These are phyloP conservation scores for Tinea semifulvella DNA, from an alignment of 2,888 invertebrate genomes.

Conservation along the genomic window DNA sequence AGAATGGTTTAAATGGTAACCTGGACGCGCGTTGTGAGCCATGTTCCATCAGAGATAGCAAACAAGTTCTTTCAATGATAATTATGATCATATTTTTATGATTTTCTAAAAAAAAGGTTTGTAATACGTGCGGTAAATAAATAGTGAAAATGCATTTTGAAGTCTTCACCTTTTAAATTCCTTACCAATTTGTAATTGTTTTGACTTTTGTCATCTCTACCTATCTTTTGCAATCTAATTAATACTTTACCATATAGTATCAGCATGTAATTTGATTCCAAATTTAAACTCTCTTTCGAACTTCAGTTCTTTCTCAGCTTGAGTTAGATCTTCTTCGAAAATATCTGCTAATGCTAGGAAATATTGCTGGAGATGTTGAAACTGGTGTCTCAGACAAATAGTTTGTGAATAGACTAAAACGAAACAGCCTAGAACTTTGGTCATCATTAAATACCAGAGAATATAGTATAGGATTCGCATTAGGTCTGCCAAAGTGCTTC, in stretches of 20 bases:
- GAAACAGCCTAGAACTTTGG: neutral
- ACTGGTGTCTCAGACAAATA: slow-evolving; percentile 1
- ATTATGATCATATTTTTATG: no score
- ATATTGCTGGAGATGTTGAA: slow-evolving; percentile 2
- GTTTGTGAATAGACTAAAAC: slow-evolving; percentile 6
- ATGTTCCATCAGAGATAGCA: no score
- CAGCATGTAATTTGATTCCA: slow-evolving; percentile 9
- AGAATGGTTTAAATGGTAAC: no score
- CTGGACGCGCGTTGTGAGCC: no score
- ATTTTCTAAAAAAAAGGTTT: no score
- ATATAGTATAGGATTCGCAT: neutral
- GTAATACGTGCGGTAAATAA: no score
- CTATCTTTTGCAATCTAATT: no score
- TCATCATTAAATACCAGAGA: slow-evolving; percentile 9
- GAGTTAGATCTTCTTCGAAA: neutral
- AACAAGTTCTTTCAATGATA: no score
- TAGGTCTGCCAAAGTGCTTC: neutral
- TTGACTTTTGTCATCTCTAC: no score
- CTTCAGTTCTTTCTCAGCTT: neutral
- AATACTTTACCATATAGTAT: slow-evolving; percentile 8
- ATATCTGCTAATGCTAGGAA: slow-evolving; percentile 2
- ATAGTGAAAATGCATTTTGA: no score
- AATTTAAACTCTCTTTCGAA: slow-evolving; percentile 1
- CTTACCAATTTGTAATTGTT: no score
- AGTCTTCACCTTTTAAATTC: no score